Percentiles rank a stretch among this genome's conserved stretches.
Evolutionary conservation across 2,888 invertebrate species (phyloP).

Genomic region (Drosophila limbata): DNA sequence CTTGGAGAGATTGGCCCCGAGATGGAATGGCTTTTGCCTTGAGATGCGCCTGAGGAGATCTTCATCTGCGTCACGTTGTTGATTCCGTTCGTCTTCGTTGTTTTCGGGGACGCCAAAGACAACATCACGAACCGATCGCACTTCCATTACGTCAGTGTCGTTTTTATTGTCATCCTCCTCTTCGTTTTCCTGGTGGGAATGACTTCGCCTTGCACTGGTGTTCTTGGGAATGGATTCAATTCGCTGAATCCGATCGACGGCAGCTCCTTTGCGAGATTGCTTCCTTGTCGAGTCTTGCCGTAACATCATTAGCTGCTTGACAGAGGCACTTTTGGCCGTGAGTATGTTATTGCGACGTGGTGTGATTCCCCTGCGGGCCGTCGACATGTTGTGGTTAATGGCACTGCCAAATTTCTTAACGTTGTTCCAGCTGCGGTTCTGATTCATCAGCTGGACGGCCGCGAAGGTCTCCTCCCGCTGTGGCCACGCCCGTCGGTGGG

Average conservation of each 20-base stretch:
- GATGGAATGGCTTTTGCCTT: neutral
- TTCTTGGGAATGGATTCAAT: neutral
- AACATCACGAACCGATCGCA: slow-evolving; percentile 24
- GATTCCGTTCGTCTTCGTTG: slow-evolving; percentile 38
- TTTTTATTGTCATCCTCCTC: neutral
- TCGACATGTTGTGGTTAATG: neutral
- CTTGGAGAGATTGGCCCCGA: neutral
- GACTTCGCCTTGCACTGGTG: neutral
- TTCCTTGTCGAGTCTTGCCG: neutral
- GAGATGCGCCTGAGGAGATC: slow-evolving; percentile 43
- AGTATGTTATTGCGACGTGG: slow-evolving; percentile 31
- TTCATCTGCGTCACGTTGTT: slow-evolving; percentile 15
- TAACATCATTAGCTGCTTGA: neutral
- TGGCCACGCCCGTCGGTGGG: slow-evolving; percentile 45
- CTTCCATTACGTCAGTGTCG: neutral
- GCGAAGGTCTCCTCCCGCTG: slow-evolving; percentile 57
- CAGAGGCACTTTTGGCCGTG: slow-evolving; percentile 1
- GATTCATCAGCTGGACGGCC: slow-evolving; percentile 28
- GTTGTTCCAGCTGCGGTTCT: slow-evolving; percentile 29
- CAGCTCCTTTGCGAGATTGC: neutral
- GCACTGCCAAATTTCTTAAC: neutral
- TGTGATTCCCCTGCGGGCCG: neutral
- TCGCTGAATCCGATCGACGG: neutral
- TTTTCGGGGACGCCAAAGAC: slow-evolving; percentile 46
- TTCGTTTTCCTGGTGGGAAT: neutral